A percentile compares a stretch with the other conserved stretches of the same genome.
Evolutionary conservation across 2,888 invertebrate species (phyloP).

Genomic region (Eurytoma californica): DNA sequence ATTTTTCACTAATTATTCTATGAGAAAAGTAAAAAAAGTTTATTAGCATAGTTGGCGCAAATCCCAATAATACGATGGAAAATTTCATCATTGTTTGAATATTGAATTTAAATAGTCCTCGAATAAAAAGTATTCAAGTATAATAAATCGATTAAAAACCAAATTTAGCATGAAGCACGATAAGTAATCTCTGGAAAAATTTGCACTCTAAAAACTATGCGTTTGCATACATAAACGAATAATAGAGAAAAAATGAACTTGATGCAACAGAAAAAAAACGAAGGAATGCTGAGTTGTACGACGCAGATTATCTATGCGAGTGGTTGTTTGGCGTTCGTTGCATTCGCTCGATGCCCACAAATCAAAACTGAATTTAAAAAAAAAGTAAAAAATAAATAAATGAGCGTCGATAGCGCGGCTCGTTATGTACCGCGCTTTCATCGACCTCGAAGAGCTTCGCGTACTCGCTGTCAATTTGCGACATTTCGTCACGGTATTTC

Average conservation of each 20-base stretch:
- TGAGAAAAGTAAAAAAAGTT: too few species aligned
- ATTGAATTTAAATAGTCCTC: neutral
- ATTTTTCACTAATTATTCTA: too few species aligned
- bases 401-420: conserved; percentile 24
- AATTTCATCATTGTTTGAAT: conserved; percentile 15
- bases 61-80: neutral
- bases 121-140: conserved; percentile 11
- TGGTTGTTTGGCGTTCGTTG: conserved; percentile 10
- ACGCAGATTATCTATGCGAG: neutral
- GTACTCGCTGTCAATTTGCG: conserved; percentile 18
- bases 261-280: conserved; percentile 5
- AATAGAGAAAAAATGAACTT: conserved; percentile 20
- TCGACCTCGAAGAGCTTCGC: conserved; percentile 44
- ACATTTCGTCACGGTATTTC: conserved; percentile 43
- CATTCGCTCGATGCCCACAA: conserved; percentile 18
- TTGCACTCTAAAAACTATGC: neutral
- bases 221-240: neutral
- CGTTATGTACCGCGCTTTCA: conserved; percentile 44
- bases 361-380: conserved; percentile 32
- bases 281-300: conserved; percentile 11
- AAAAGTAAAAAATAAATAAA: conserved; percentile 18
- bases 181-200: conserved; percentile 36
- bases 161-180: conserved; percentile 8
- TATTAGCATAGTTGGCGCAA: too few species aligned
- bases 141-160: conserved; percentile 31